phyloP scores from a whole-genome alignment of 1,140 invertebrate genomes.

The Riptortus pedestris region DNA sequence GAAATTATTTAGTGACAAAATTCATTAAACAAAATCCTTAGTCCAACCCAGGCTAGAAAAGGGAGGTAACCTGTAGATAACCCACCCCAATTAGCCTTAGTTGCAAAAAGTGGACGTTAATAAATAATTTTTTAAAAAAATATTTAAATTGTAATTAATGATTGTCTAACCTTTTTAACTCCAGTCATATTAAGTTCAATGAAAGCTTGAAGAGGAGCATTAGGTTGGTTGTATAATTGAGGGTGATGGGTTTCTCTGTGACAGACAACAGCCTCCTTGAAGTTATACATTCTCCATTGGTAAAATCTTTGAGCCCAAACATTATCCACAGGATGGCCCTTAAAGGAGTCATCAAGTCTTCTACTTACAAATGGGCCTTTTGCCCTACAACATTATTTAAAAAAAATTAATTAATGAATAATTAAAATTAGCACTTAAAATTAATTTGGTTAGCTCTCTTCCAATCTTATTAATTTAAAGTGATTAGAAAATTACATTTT shows the following conservation, averaged over 20 bases:
- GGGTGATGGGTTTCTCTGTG: conserved; percentile 67
- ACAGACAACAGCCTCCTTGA: conserved; percentile 58
- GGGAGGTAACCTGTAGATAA: no score
- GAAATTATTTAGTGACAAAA: no score
- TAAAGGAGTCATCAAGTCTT: conserved; percentile 45
- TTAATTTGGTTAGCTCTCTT: no score
- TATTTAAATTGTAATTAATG: neutral
- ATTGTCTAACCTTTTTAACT: conserved; percentile 37
- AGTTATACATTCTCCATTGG: conserved; percentile 49
- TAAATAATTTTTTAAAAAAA: conserved; percentile 3
- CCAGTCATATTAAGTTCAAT: conserved; percentile 64
- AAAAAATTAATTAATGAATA: no score
- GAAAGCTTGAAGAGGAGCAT: conserved; percentile 49
- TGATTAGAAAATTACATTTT: no score
- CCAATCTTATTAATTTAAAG: no score
- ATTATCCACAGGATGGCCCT: conserved; percentile 49
- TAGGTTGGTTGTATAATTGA: conserved; percentile 57
- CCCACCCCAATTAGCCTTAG: no score
- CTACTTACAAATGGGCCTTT: conserved; percentile 27
- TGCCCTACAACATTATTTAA: neutral
- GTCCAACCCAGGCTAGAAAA: no score
- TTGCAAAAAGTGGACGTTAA: no score
- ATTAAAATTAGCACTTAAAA: no score
- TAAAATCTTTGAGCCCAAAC: conserved; percentile 53
- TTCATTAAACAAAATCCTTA: no score